Percentiles rank a stretch among this genome's conserved stretches.
Evolutionary conservation across 2,888 invertebrate genomes (phyloP).

Genomic region (Calameuta filiformis): DNA sequence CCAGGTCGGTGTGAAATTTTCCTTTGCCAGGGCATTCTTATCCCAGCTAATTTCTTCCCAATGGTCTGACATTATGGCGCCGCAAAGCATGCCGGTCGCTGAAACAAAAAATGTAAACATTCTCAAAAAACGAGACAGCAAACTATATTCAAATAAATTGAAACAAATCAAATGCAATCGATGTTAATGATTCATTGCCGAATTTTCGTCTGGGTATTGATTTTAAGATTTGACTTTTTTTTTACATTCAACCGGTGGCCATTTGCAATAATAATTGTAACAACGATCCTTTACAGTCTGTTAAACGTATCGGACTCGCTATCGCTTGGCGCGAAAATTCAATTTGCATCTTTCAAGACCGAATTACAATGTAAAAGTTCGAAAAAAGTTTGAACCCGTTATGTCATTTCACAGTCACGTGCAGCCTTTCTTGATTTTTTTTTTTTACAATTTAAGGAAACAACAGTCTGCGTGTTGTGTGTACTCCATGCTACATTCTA

Average conservation of each 20-base stretch:
- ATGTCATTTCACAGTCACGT: too few species aligned
- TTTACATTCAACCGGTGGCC: background rate
- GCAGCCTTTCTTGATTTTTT: background rate
- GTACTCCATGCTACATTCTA: background rate
- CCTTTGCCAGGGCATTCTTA: conserved; percentile 70
- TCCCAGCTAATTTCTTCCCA: conserved; percentile 92
- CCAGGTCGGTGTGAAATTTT: conserved; percentile 77
- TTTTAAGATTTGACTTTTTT: too few species aligned
- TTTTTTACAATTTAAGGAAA: background rate
- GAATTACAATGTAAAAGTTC: background rate
- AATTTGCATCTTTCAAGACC: background rate
- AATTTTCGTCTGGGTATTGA: too few species aligned
- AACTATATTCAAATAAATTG: too few species aligned
- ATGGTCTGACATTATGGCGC: conserved; percentile 89
- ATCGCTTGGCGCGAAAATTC: background rate
- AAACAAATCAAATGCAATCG: too few species aligned
- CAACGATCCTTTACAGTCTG: background rate
- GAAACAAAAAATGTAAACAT: conserved; percentile 1
- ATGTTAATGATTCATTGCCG: too few species aligned
- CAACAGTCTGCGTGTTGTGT: background rate
- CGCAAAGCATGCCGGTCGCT: conserved; percentile 81
- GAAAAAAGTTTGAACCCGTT: background rate
- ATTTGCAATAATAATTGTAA: background rate
- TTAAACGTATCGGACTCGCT: background rate
- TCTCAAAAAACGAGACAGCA: too few species aligned